Percentiles rank a stretch among this genome's conserved stretches.
These are phyloP conservation scores for Rutilus rutilus DNA, from an alignment of 2,113 vertebrate species.

Conservation along the genomic window DNA sequence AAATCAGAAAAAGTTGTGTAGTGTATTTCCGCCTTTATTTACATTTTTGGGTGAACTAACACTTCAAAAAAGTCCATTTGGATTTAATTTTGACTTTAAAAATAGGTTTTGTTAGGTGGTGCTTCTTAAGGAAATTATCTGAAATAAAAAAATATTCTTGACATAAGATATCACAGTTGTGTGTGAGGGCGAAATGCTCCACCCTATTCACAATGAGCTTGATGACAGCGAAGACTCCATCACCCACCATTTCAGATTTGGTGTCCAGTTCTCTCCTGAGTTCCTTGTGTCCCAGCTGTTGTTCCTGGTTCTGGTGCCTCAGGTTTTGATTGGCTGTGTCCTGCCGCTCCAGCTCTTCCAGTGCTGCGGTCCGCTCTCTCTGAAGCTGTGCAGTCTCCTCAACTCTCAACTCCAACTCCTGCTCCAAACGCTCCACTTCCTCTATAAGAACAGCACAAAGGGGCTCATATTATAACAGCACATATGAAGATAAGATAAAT, in stretches of 20 bases:
- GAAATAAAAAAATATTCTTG: not conserved
- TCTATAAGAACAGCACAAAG: slow-evolving; percentile 65
- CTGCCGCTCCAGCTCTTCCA: slow-evolving; percentile 77
- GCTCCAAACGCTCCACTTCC: slow-evolving; percentile 83
- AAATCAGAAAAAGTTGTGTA: too few relatives aligned
- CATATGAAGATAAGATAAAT: not conserved
- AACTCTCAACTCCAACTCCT: slow-evolving; percentile 74
- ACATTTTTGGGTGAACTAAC: too few relatives aligned
- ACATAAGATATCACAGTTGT: not conserved
- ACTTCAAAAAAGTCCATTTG: too few relatives aligned
- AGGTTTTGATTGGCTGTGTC: slow-evolving; percentile 75
- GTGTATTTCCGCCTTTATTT: too few relatives aligned
- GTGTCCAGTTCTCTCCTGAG: slow-evolving; percentile 78
- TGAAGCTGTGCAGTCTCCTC: slow-evolving; percentile 77
- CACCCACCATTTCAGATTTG: slow-evolving; percentile 82
- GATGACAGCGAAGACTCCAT: slow-evolving; percentile 52
- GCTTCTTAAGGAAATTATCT: not conserved
- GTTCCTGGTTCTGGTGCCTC: slow-evolving; percentile 72
- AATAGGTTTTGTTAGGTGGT: not conserved
- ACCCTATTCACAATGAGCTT: slow-evolving; percentile 54
- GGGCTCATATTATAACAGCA: not conserved
- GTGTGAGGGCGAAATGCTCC: not conserved
- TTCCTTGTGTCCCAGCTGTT: slow-evolving; percentile 72
- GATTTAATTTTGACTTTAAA: not conserved
- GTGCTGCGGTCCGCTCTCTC: slow-evolving; percentile 68